Conservation (phyloP, 2,113 vertebrate species). For the Spea multiplicata region DNA sequence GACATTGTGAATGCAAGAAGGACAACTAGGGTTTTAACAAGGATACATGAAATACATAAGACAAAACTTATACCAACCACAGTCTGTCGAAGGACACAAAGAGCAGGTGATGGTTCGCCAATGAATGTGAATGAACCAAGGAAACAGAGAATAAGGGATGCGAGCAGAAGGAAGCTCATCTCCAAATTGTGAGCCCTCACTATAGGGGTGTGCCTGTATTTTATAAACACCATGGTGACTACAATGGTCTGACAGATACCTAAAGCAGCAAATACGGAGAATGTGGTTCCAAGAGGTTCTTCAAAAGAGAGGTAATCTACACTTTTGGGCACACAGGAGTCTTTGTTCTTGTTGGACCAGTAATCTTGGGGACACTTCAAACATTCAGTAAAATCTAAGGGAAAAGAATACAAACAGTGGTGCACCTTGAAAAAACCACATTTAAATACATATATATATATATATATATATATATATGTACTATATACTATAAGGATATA, state of each 20-base stretch:
- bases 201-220: constrained; percentile 62
- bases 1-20: constrained; percentile 63
- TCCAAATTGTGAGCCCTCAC: constrained; percentile 67
- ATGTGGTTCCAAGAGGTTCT: constrained; percentile 49
- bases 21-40: constrained; percentile 66
- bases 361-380: constrained; percentile 54
- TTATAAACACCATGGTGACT: constrained; percentile 64
- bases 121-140: constrained; percentile 66
- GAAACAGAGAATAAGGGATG: constrained; percentile 68
- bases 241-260: constrained; percentile 59
- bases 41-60: constrained; percentile 64
- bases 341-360: constrained; percentile 52
- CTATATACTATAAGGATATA: neutral
- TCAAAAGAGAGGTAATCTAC: constrained; percentile 56
- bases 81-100: constrained; percentile 65
- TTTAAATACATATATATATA: constrained; percentile 35
- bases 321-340: constrained; percentile 51
- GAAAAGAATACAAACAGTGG: neutral
- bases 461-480: neutral
- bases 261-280: constrained; percentile 38
- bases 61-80: constrained; percentile 64
- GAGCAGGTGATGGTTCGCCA: constrained; percentile 54
- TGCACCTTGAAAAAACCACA: constrained; percentile 44
- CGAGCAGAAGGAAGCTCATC: constrained; percentile 70
- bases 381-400: constrained; percentile 53